Conservation (phyloP, 1,140 invertebrate species). For the Charaxes varanes region DNA sequence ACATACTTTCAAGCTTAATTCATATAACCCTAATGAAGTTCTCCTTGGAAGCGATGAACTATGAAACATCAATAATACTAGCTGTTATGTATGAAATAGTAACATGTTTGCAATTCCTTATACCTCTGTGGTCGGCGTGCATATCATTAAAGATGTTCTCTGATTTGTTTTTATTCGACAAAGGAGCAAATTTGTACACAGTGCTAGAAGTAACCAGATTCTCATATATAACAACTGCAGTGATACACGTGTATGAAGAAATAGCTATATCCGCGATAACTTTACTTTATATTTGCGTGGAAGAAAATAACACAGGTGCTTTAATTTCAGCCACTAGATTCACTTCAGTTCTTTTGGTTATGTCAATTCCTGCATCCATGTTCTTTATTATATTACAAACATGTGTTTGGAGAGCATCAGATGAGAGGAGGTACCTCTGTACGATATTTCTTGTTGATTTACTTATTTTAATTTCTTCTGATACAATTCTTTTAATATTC, state of each 20-base stretch:
- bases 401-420: neutral
- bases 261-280: neutral
- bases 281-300: neutral
- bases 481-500: conserved; percentile 3
- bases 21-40: neutral
- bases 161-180: conserved; percentile 14
- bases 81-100: neutral
- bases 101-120: conserved; percentile 6
- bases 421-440: neutral
- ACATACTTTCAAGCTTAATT: neutral
- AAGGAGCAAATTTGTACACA: conserved; percentile 5
- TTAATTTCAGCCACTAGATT: conserved; percentile 1
- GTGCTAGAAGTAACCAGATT: conserved; percentile 2
- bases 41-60: neutral
- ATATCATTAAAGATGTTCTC: conserved; percentile 10
- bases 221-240: neutral
- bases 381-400: conserved; percentile 4
- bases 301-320: no score
- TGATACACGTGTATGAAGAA: conserved; percentile 12
- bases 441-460: conserved; percentile 12
- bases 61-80: no score
- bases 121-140: conserved; percentile 11
- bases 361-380: conserved; percentile 1
- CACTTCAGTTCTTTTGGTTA: conserved; percentile 7
- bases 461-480: conserved; percentile 6